Evolutionary conservation across 2,113 vertebrate genomes (phyloP).

Genomic region (Tachysurus vachellii): DNA sequence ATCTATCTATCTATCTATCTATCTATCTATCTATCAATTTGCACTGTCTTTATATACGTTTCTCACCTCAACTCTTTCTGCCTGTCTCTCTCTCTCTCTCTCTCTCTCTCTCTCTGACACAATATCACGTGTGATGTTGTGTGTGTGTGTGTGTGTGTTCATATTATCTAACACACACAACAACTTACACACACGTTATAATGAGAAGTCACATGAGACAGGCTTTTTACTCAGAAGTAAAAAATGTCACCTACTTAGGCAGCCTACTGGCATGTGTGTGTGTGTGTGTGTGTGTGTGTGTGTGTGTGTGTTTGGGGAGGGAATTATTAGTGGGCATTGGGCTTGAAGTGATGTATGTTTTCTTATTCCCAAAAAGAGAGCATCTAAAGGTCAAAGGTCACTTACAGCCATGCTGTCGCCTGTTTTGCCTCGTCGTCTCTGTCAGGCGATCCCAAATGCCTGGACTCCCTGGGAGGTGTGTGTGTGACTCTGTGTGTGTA

Average conservation of each 20-base stretch:
- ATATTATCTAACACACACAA: neutral
- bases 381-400: constrained; percentile 10
- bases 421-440: neutral
- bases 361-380: neutral
- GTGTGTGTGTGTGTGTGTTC: neutral
- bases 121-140: neutral
- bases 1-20: neutral
- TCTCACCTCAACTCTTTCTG: neutral
- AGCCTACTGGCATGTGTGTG: neutral
- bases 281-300: no score
- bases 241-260: neutral
- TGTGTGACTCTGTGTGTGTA: constrained; percentile 65
- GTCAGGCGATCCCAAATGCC: neutral
- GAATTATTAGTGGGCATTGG: neutral
- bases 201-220: neutral
- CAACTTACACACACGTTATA: neutral
- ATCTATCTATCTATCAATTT: neutral
- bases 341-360: neutral
- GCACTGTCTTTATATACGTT: neutral
- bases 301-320: no score
- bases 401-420: neutral
- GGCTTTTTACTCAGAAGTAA: neutral
- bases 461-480: constrained; percentile 63
- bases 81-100: neutral
- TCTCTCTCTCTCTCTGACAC: neutral